phyloP scores from a whole-genome alignment of 2,113 vertebrate species.

The Mesembrinibis cayennensis region DNA sequence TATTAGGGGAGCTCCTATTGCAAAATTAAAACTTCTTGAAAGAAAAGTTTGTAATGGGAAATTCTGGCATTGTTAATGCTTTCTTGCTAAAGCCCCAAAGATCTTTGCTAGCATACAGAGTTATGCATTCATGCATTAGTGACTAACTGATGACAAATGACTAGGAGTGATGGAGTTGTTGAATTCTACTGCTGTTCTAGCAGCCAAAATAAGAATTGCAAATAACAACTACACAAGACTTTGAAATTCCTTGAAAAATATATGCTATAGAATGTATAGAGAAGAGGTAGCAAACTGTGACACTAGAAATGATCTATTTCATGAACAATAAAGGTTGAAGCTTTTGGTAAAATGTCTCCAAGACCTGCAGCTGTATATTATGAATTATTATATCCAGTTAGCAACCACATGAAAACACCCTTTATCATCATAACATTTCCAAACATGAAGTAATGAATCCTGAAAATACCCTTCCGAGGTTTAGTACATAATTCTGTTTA shows the following conservation, averaged over 20 bases:
- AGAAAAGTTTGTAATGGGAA: constrained; percentile 63
- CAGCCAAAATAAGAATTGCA: constrained; percentile 43
- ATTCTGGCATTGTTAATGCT: constrained; percentile 40
- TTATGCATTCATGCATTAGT: constrained; percentile 52
- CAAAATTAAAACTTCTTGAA: constrained; percentile 64
- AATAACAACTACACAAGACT: neutral
- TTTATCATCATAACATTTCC: neutral
- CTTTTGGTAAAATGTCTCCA: neutral
- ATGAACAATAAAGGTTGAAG: neutral
- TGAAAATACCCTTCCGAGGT: neutral
- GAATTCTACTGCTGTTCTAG: constrained; percentile 31
- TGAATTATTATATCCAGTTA: neutral
- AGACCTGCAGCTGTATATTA: neutral
- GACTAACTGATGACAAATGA: constrained; percentile 47
- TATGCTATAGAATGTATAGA: neutral
- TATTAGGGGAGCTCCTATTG: neutral
- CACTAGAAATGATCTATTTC: neutral
- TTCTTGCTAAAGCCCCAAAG: constrained; percentile 3
- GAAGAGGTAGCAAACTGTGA: neutral
- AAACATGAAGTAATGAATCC: neutral
- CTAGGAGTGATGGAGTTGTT: constrained; percentile 1
- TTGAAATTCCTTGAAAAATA: constrained; percentile 2
- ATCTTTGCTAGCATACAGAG: constrained; percentile 21
- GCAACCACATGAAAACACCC: neutral
- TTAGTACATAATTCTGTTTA: neutral